phyloP scores from a whole-genome alignment of 2,888 invertebrate species.

The Resseliella maxima region DNA sequence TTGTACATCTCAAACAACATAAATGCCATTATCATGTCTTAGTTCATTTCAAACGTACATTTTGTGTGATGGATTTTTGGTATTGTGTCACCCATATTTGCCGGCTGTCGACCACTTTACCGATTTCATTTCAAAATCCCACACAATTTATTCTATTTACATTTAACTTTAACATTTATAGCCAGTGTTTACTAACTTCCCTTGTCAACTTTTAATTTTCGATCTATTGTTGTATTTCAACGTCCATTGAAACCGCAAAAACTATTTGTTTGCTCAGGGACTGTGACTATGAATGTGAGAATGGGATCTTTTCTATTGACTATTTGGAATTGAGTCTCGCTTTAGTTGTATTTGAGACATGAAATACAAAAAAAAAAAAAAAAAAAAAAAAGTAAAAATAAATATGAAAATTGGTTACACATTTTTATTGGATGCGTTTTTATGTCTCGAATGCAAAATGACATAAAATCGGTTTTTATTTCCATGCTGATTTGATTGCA shows the following conservation, averaged over 20 bases:
- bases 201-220: constrained; percentile 17
- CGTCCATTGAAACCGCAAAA: not conserved
- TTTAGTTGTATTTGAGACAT: no score
- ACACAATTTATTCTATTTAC: constrained; percentile 15
- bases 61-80: not conserved
- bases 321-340: constrained; percentile 15
- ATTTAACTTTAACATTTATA: not conserved
- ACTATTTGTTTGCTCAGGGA: not conserved
- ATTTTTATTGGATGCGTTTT: not conserved
- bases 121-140: constrained; percentile 1
- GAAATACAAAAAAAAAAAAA: no score
- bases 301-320: not conserved
- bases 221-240: constrained; percentile 11
- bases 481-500: constrained; percentile 6
- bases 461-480: not conserved
- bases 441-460: not conserved
- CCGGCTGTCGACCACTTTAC: not conserved
- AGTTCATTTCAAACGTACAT: not conserved
- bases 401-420: not conserved
- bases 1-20: constrained; percentile 10
- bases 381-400: no score
- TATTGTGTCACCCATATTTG: constrained; percentile 8
- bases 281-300: not conserved
- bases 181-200: not conserved
- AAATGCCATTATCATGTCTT: constrained; percentile 47